These are phyloP conservation scores for Tychaedon coryphoeus DNA, from an alignment of 2,113 vertebrate genomes.

Conservation along the genomic window DNA sequence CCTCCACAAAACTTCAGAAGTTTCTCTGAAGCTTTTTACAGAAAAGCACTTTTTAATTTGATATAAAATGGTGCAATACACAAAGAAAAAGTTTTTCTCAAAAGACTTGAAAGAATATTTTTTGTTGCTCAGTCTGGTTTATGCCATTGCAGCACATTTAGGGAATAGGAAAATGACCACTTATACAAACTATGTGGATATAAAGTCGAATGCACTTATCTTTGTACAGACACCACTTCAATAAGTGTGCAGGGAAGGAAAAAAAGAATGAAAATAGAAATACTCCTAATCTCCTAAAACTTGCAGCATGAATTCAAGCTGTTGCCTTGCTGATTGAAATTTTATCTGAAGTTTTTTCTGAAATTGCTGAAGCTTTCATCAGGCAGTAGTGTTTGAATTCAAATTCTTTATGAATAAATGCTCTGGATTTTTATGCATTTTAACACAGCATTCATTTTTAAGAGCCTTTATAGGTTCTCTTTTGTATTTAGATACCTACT, in stretches of 20 bases:
- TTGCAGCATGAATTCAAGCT: background rate
- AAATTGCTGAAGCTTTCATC: background rate
- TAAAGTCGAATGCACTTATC: background rate
- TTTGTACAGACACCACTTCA: background rate
- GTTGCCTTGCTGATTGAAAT: background rate
- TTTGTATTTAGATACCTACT: background rate
- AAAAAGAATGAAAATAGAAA: background rate
- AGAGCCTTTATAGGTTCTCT: background rate
- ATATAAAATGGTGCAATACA: background rate
- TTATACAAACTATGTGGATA: background rate
- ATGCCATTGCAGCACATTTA: background rate
- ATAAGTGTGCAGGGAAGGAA: background rate
- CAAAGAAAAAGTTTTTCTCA: background rate
- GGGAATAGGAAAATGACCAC: background rate
- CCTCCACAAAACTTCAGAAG: background rate
- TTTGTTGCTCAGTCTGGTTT: background rate
- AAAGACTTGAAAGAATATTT: background rate
- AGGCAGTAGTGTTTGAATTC: background rate
- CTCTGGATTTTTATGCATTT: background rate
- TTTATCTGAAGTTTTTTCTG: background rate
- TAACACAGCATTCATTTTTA: background rate
- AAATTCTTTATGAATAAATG: background rate
- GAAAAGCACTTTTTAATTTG: background rate
- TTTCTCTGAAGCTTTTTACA: background rate
- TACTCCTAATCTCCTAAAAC: background rate